Evolutionary conservation across 2,113 vertebrate genomes (phyloP), one percentile per base, ranked within the genome.

Genomic region (Polypterus senegalus): DNA sequence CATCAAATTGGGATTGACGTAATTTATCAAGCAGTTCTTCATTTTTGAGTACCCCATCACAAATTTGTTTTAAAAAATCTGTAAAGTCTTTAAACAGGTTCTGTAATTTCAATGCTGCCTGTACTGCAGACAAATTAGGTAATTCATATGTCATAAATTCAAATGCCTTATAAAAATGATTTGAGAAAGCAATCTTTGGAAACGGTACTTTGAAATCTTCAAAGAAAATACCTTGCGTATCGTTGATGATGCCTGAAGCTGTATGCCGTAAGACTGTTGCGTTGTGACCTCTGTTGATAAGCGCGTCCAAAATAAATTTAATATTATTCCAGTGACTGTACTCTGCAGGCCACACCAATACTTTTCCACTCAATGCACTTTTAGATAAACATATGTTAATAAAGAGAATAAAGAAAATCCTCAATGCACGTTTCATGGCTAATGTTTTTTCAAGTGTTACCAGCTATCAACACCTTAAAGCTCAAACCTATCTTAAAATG

Each of bases 321-420:
- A 75, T 57, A 59, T 76, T 77, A 2, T 81, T 48, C 74, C 70
- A 78, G 47, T 79, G 79, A 63, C 78, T 86, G 8, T 61, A 76
- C 5, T 73, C 77, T 0, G 60, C 66, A 0, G 73, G 80, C 72
- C 78, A 82, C 43, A 78, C 72, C 43, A 83, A 54, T 2, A 79
- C 74, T 3, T 73, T 76, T 0, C 72, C 80, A 1, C 60, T 57
- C 0, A 7, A 70, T 0, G 6, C 66, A 7, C 4, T 0, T 11
- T 68, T 69, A 52, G 72, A 2, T 61, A 61, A 79, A 57, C 64
- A 70, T 0, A 47, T 0, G 0, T 4, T 70, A 7, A 53, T 63
- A 54, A 74, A 71, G n/a, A 78, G 65, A 46, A 78, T 61, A 60
- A 65, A 67, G 4, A 1, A 4, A 1, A 68, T 27, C 27, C 27